These are phyloP conservation scores for Artibeus lituratus DNA, from an alignment of 2,797 vertebrate genomes.

Conservation along the genomic window DNA sequence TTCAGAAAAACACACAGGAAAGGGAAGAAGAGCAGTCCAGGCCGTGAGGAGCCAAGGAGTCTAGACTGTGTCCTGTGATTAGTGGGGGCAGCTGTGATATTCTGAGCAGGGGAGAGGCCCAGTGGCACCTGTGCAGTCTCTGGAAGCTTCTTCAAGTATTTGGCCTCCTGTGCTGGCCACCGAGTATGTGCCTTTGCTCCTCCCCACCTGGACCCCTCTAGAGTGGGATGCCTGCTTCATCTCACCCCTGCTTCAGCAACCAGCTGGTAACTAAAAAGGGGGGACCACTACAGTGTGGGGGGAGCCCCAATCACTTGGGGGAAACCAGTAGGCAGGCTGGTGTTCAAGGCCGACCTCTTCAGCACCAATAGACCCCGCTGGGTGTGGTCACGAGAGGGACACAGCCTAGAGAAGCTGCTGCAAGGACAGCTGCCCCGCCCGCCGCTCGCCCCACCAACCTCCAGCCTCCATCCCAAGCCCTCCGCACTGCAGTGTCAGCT, in stretches of 20 bases:
- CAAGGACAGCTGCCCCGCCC: neutral
- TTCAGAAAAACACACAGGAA: neutral
- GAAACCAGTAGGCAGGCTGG: neutral
- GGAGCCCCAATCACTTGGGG: neutral
- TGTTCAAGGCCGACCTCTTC: neutral
- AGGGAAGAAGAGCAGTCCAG: neutral
- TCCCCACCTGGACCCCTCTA: neutral
- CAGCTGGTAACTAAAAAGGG: neutral
- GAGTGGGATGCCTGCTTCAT: neutral
- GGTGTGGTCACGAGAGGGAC: neutral
- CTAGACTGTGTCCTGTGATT: neutral
- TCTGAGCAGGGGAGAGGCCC: neutral
- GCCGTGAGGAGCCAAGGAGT: neutral
- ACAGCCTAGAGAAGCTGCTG: neutral
- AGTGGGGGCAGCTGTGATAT: too few relatives aligned
- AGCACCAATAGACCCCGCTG: neutral
- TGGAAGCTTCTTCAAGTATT: neutral
- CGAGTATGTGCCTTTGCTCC: rapidly evolving
- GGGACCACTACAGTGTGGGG: neutral
- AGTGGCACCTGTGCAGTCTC: neutral
- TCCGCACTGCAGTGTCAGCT: neutral
- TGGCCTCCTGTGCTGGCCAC: too few relatives aligned
- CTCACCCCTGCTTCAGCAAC: rapidly evolving
- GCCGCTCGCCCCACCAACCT: neutral
- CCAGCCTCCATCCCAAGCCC: neutral